These are phyloP conservation scores for Crossaster papposus DNA, from an alignment of 53 echinoderm and acorn worm genomes.

Conservation along the genomic window DNA sequence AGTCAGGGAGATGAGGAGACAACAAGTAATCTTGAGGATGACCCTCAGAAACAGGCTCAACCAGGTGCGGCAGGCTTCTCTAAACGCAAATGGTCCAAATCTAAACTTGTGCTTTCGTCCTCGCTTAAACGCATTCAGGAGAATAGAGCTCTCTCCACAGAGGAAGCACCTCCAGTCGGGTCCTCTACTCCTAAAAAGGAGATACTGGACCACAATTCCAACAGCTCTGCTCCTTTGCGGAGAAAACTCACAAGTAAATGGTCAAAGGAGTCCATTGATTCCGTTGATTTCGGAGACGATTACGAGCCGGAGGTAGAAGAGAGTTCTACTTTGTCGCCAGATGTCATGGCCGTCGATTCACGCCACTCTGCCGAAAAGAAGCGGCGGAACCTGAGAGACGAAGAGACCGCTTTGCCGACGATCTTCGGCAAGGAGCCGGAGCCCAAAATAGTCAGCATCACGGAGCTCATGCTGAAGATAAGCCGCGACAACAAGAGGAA, in stretches of 20 bases:
- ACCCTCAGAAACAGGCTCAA: conserved; percentile 12
- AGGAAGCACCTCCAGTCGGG: conserved; percentile 12
- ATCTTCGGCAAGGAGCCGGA: conserved; percentile 25
- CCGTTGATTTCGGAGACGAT: conserved; percentile 62
- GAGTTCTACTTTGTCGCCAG: conserved; percentile 36
- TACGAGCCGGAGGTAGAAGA: conserved; percentile 32
- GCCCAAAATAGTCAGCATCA: conserved; percentile 82
- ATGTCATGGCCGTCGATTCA: conserved; percentile 67
- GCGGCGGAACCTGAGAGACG: conserved; percentile 56
- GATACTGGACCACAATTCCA: conserved; percentile 19
- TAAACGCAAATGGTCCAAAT: conserved; percentile 55
- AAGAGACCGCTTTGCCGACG: neutral
- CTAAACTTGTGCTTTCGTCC: conserved; percentile 37
- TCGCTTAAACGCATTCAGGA: conserved; percentile 47
- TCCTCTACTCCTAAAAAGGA: conserved; percentile 18
- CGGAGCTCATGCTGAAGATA: conserved; percentile 90
- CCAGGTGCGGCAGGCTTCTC: conserved; percentile 36
- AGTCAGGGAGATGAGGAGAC: neutral
- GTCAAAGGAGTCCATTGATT: conserved; percentile 71
- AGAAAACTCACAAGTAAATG: conserved; percentile 37
- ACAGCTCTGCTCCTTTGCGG: neutral
- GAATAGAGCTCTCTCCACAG: conserved; percentile 50
- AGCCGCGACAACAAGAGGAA: conserved; percentile 63
- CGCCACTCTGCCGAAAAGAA: conserved; percentile 45
- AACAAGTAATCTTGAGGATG: neutral